phyloP scores from a whole-genome alignment of 1,140 invertebrate species.

The Artemia franciscana region DNA sequence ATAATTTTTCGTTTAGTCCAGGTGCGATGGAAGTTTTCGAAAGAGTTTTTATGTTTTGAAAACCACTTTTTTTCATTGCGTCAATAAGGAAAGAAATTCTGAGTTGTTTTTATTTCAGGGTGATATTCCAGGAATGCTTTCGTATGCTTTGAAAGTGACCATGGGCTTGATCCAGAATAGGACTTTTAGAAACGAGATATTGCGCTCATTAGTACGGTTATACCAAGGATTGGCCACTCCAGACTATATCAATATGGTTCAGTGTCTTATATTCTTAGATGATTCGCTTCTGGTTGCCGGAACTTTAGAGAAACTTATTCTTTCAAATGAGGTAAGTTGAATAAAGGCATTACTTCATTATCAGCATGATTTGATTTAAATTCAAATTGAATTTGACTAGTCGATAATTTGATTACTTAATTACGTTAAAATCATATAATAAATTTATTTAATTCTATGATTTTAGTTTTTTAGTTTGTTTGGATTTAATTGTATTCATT shows the following conservation, averaged over 20 bases:
- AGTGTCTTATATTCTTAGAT: conserved; percentile 87
- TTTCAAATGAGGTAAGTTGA: conserved; percentile 38
- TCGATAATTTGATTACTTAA: neutral
- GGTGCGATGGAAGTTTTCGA: no score
- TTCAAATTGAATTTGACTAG: neutral
- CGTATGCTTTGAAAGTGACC: conserved; percentile 80
- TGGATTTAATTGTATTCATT: no score
- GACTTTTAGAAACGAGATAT: conserved; percentile 66
- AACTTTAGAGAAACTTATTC: conserved; percentile 64
- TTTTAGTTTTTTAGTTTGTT: no score
- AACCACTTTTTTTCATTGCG: no score
- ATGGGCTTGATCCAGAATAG: conserved; percentile 87
- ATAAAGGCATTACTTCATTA: neutral
- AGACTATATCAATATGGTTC: conserved; percentile 88
- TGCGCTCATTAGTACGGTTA: conserved; percentile 64
- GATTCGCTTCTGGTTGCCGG: conserved; percentile 73
- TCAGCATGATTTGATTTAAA: neutral
- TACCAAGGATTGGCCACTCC: conserved; percentile 64
- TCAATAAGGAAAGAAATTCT: no score
- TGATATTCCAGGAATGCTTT: conserved; percentile 68
- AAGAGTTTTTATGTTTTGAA: no score
- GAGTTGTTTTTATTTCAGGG: conserved; percentile 34
- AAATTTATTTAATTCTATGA: neutral
- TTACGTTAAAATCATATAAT: neutral
- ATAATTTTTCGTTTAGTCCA: no score